These are phyloP conservation scores for Tachyglossus aculeatus DNA, from an alignment of 2,797 vertebrate genomes.

Conservation along the genomic window DNA sequence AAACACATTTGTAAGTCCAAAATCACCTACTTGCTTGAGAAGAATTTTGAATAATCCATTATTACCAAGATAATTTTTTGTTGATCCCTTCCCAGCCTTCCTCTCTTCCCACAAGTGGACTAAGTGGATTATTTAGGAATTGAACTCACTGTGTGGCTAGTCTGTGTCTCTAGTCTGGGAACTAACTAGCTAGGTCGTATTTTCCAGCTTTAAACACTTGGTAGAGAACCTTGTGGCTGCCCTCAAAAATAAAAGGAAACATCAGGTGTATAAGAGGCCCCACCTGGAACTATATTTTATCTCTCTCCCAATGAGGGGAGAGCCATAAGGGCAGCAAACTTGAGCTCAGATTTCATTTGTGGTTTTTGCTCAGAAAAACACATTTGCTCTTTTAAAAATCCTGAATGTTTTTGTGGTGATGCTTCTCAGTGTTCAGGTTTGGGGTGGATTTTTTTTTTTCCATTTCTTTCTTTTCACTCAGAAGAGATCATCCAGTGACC, in stretches of 20 bases:
- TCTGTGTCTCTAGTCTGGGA: no score
- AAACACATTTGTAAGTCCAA: no score
- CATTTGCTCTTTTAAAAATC: constrained; percentile 50
- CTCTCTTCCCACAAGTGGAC: no score
- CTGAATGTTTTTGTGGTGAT: constrained; percentile 44
- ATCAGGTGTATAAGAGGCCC: neutral
- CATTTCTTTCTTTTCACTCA: constrained; percentile 47
- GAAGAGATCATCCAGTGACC: constrained; percentile 72
- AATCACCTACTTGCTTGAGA: no score
- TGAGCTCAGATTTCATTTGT: constrained; percentile 37
- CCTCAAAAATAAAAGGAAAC: neutral
- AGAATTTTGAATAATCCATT: no score
- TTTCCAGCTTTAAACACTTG: constrained; percentile 22
- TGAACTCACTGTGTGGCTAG: no score
- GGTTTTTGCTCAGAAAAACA: constrained; percentile 39
- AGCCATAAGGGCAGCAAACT: neutral
- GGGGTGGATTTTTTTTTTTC: neutral
- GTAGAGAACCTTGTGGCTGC: neutral
- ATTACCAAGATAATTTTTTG: no score
- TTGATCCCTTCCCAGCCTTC: no score
- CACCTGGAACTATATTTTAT: neutral
- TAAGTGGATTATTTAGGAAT: no score
- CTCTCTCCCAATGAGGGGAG: constrained; percentile 36
- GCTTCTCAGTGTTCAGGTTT: constrained; percentile 45
- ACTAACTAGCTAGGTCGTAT: neutral